Conservation (phyloP, 2,113 vertebrate species). For the Cyanoderma ruficeps region DNA sequence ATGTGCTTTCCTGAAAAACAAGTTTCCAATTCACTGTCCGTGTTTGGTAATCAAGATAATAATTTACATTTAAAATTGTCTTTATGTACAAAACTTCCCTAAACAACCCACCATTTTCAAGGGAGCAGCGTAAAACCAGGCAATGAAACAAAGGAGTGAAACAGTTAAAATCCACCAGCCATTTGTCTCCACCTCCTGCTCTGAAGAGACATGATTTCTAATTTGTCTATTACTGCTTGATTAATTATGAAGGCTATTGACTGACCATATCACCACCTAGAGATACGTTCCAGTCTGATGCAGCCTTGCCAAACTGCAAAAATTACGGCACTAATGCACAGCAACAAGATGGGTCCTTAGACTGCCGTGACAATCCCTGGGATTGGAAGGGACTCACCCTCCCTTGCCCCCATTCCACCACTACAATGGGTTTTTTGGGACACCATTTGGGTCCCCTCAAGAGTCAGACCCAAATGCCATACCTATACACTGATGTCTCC, state of each 20-base stretch:
- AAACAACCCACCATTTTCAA: not conserved
- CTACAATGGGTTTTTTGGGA: not conserved
- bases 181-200: conserved; percentile 53
- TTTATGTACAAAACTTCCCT: conserved; percentile 20
- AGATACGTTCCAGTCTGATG: conserved; percentile 55
- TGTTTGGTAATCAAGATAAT: conserved; percentile 66
- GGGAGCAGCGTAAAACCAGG: not conserved
- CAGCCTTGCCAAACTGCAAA: conserved; percentile 48
- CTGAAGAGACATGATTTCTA: conserved; percentile 59
- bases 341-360: accelerated
- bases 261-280: conserved; percentile 65
- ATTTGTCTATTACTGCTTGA: conserved; percentile 67
- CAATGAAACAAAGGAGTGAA: not conserved
- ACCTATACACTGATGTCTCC: not conserved
- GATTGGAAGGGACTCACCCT: not conserved
- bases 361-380: accelerated
- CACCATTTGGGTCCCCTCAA: not conserved
- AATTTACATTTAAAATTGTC: conserved; percentile 65
- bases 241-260: conserved; percentile 71
- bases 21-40: conserved; percentile 68
- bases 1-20: conserved; percentile 77
- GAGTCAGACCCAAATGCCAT: not conserved
- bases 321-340: conserved; percentile 8
- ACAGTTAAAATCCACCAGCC: conserved; percentile 66
- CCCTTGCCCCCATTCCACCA: not conserved